phyloP scores from a whole-genome alignment of 2,888 invertebrate species.

The Drosophila maculinotata region DNA sequence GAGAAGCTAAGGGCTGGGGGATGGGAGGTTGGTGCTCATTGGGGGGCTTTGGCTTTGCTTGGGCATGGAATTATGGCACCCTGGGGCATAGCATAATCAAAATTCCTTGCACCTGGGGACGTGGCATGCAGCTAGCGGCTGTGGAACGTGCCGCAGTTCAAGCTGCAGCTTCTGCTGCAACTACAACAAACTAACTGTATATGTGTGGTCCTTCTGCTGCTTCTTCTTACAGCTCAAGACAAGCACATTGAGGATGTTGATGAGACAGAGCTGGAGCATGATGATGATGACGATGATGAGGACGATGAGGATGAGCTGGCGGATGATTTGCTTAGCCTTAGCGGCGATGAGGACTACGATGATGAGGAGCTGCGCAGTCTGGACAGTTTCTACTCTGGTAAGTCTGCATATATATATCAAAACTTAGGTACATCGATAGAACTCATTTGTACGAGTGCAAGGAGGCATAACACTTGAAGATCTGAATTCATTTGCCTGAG shows the following conservation, averaged over 20 bases:
- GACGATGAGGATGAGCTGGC: constrained; percentile 50
- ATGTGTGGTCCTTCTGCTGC: constrained; percentile 4
- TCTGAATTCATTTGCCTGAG: background rate
- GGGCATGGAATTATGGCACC: constrained; percentile 84
- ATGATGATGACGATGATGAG: constrained; percentile 42
- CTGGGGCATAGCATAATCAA: constrained; percentile 85
- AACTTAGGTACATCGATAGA: too few relatives aligned
- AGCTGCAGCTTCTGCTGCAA: constrained; percentile 39
- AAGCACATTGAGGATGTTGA: constrained; percentile 4
- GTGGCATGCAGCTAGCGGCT: constrained; percentile 64
- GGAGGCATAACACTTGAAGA: too few relatives aligned
- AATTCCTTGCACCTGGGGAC: constrained; percentile 84
- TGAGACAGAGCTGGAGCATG: constrained; percentile 4
- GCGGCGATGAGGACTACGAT: constrained; percentile 68
- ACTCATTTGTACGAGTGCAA: too few relatives aligned
- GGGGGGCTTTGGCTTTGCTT: constrained; percentile 51
- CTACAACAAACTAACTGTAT: constrained; percentile 28
- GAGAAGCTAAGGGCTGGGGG: too few relatives aligned
- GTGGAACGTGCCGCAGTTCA: constrained; percentile 55
- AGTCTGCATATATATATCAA: constrained; percentile 58
- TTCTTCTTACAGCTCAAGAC: constrained; percentile 32
- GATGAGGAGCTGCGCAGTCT: constrained; percentile 83
- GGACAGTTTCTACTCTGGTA: constrained; percentile 85
- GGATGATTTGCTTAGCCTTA: constrained; percentile 68
- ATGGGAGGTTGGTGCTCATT: background rate